Percentiles rank a stretch among this genome's conserved stretches.
These are phyloP conservation scores for Asobara japonica DNA, from an alignment of 1,140 invertebrate genomes.

Conservation along the genomic window DNA sequence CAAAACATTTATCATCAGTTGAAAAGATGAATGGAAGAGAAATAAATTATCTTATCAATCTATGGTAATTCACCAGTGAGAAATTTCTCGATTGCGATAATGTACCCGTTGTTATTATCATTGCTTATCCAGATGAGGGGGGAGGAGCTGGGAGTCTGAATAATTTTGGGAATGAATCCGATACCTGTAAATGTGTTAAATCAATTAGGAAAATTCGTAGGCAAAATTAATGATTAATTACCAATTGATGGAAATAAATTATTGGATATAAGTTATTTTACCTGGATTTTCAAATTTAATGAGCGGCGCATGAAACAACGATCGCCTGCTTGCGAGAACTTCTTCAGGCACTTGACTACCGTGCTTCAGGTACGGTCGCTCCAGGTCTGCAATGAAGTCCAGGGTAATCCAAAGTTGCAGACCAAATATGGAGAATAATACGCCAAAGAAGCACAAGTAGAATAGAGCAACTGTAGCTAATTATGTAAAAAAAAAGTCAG, in stretches of 20 bases:
- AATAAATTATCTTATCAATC: not conserved
- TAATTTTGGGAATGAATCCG: constrained; percentile 42
- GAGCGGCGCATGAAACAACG: not conserved
- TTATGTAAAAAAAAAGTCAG: constrained; percentile 18
- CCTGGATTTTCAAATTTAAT: not conserved
- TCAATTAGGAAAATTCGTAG: not conserved
- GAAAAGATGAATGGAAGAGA: not conserved
- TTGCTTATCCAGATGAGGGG: constrained; percentile 46
- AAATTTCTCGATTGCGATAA: constrained; percentile 37
- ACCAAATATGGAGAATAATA: constrained; percentile 80
- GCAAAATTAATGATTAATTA: too few species aligned
- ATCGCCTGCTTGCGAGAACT: not conserved
- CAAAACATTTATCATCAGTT: not conserved
- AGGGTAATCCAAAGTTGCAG: constrained; percentile 55
- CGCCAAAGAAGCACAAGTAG: constrained; percentile 84
- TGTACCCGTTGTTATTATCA: constrained; percentile 25
- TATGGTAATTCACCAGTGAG: constrained; percentile 39
- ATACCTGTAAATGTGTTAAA: constrained; percentile 39
- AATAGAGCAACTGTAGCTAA: constrained; percentile 81
- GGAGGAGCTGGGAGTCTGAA: constrained; percentile 34
- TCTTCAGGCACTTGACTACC: not conserved
- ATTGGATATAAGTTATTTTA: not conserved
- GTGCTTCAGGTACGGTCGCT: constrained; percentile 45
- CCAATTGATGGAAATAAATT: not conserved
- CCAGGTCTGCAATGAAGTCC: constrained; percentile 37